phyloP scores from a whole-genome alignment of 2,113 vertebrate genomes.

The Scopus umbretta region DNA sequence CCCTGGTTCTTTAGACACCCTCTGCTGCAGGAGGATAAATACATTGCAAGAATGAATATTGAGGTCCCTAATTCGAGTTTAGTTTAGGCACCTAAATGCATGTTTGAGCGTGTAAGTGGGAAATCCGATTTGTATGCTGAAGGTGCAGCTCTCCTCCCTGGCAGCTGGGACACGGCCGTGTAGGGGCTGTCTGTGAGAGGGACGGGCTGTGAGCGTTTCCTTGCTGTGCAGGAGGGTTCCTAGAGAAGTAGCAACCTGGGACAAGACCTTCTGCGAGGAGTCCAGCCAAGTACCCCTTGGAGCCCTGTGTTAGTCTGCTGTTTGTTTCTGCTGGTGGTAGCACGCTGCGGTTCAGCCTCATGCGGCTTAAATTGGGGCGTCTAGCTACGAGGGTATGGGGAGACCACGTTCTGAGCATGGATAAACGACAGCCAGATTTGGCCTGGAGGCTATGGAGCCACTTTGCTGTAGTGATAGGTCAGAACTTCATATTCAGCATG shows the following conservation, averaged over 20 bases:
- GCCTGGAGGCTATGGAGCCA: neutral
- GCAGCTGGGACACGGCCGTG: rapidly evolving
- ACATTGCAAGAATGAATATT: rapidly evolving
- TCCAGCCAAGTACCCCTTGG: rapidly evolving
- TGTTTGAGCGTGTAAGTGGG: rapidly evolving
- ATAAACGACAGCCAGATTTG: neutral
- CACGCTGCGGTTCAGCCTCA: neutral
- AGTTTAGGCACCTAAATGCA: neutral
- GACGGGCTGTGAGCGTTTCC: neutral
- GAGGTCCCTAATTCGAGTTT: neutral
- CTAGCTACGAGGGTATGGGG: neutral
- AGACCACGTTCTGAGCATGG: rapidly evolving
- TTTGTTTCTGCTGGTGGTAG: neutral
- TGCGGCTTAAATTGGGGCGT: neutral
- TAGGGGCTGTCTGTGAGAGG: neutral
- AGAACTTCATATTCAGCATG: neutral
- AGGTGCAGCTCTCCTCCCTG: neutral
- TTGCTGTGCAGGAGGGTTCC: neutral
- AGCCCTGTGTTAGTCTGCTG: neutral
- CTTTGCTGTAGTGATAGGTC: neutral
- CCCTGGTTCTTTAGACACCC: neutral
- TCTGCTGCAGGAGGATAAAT: neutral
- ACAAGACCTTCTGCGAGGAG: neutral
- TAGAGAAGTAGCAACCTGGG: neutral
- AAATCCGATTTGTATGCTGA: neutral